Evolutionary conservation across 2,888 invertebrate species (phyloP).

Genomic region (Oscheius sp.): DNA sequence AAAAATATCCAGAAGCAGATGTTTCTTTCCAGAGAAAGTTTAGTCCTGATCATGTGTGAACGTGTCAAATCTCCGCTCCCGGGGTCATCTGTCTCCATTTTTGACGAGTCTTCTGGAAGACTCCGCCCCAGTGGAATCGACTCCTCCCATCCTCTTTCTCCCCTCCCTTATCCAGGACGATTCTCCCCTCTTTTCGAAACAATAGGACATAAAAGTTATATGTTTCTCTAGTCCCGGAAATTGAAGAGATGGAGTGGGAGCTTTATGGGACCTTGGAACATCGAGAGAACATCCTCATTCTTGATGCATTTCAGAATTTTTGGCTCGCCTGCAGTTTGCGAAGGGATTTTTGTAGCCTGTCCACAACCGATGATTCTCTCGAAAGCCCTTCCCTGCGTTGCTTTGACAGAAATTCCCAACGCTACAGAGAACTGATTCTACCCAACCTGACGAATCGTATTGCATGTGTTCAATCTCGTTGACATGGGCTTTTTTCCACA

Average conservation of each 20-base stretch:
- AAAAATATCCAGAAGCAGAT: constrained; percentile 1
- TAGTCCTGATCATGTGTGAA: no score
- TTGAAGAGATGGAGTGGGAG: no score
- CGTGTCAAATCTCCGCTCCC: not conserved
- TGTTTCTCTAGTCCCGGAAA: not conserved
- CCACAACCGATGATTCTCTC: no score
- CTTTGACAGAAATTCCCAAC: no score
- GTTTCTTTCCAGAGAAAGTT: not conserved
- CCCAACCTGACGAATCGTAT: no score
- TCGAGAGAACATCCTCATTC: not conserved
- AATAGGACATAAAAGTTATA: not conserved
- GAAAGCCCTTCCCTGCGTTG: no score
- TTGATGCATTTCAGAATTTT: not conserved
- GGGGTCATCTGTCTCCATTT: constrained; percentile 33
- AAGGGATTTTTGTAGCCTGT: no score
- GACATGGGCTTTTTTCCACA: no score
- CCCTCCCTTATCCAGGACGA: constrained; percentile 2
- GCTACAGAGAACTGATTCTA: no score
- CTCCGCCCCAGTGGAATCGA: constrained; percentile 14
- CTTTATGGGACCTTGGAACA: no score
- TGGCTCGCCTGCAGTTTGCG: not conserved
- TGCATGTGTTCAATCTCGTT: no score
- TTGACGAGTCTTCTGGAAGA: constrained; percentile 38
- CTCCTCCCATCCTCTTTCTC: constrained; percentile 12
- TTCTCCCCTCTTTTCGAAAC: no score